These are phyloP conservation scores for Tetragnatha montana DNA, from an alignment of 2,888 invertebrate genomes.

Conservation along the genomic window DNA sequence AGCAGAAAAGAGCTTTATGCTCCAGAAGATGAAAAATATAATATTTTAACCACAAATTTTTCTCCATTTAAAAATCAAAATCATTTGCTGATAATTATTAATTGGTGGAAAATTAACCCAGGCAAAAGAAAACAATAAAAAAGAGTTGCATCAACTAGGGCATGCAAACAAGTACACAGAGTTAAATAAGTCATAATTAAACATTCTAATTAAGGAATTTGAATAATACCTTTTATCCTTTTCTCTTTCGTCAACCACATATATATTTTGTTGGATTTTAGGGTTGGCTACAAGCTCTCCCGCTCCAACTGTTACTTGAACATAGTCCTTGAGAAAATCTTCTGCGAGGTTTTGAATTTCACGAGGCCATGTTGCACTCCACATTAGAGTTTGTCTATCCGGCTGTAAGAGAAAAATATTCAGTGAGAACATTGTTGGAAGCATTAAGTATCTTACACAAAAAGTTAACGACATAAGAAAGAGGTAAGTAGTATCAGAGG, in stretches of 20 bases:
- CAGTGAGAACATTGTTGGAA: neutral
- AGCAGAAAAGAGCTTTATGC: no score
- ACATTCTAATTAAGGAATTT: neutral
- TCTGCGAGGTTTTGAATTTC: constrained; percentile 79
- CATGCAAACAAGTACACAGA: no score
- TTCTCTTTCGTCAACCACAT: constrained; percentile 77
- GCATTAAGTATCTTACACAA: neutral
- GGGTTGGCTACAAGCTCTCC: constrained; percentile 79
- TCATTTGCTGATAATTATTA: no score
- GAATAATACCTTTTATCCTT: constrained; percentile 75
- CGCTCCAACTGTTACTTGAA: constrained; percentile 79
- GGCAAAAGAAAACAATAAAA: no score
- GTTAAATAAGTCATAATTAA: no score
- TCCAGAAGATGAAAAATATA: no score
- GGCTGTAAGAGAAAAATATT: constrained; percentile 74
- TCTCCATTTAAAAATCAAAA: no score
- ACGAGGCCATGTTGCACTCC: constrained; percentile 80
- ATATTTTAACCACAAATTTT: no score
- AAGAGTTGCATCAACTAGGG: no score
- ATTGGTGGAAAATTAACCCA: no score
- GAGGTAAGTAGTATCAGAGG: no score
- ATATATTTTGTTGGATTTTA: constrained; percentile 79
- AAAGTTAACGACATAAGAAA: neutral
- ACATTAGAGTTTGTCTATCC: constrained; percentile 79
- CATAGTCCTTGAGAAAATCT: constrained; percentile 78